Evolutionary conservation across 2,888 invertebrate genomes (phyloP).

Genomic region (Tipula helvola): DNA sequence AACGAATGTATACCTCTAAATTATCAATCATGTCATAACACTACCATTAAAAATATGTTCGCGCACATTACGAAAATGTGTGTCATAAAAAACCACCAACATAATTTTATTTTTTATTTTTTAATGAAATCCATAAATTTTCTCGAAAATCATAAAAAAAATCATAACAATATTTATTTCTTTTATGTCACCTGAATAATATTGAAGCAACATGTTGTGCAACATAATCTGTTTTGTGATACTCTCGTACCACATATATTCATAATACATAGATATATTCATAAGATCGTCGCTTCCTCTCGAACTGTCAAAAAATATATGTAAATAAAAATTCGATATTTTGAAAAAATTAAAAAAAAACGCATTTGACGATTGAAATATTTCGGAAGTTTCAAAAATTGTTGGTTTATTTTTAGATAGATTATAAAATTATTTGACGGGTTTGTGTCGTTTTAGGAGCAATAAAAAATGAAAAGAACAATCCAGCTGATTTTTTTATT

Average conservation of each 20-base stretch:
- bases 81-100: neutral
- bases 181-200: neutral
- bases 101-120: neutral
- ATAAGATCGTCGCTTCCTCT: neutral
- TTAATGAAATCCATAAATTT: neutral
- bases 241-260: neutral
- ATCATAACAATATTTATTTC: neutral
- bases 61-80: neutral
- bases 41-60: neutral
- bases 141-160: neutral
- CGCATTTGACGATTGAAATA: slow-evolving; percentile 4
- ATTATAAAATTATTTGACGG: neutral
- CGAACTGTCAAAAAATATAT: neutral
- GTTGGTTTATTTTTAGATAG: neutral
- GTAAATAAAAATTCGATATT: neutral
- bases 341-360: too few relatives aligned
- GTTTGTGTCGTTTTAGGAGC: neutral
- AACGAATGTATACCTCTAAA: neutral
- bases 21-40: neutral
- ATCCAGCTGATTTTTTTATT: neutral
- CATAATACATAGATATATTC: neutral
- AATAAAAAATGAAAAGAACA: neutral
- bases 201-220: neutral
- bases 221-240: neutral
- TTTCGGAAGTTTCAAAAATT: slow-evolving; percentile 6